Evolutionary conservation across 2,888 invertebrate species (phyloP), one percentile per base, ranked within the genome.

Genomic region (Phortica magna): DNA sequence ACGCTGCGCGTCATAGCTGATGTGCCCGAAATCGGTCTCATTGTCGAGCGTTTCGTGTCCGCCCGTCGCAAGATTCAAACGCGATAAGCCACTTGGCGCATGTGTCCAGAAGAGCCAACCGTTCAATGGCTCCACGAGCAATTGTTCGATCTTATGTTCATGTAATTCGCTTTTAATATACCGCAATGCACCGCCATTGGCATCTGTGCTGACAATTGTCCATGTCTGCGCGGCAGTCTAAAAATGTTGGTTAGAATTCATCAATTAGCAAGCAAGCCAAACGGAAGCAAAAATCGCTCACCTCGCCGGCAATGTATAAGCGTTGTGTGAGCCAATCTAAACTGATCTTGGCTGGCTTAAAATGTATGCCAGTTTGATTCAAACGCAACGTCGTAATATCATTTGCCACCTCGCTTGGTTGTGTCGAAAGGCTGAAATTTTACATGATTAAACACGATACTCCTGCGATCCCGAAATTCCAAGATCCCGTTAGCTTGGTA

Each of bases 91-190:
- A 9, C 43, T 64, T 22, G 31, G 12, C 17, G n/a, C 73, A 39
- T 82, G 78, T 2, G 79, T 94, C 95, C 96, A 97, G 91, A 97
- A 98, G 41, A 98, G 92, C 91, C 95, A 98, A 7, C 98, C 98
- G 91, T 98, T 98, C 87, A 96, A 95, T 48, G 98, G 97, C 93
- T 98, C 98, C 0, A 98, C 96, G 92, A 97, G 96, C 82, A 98
- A 94, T 86, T 97, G 96, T 76, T 94, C 93, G 0, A 98, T 55
- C 7, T 31, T 12, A 3, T 48, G 68, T 43, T 94, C 93, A 73
- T 93, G 93, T 76, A 97, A 93, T 0, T 95, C 95, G 12, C 95
- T 94, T 77, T 95, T 92, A 0, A 96, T 95, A 0, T 95, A 94
- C 9, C 95, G 94, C 79, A 95, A 93, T 75, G 94, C 94, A 81